Evolutionary conservation across 2,888 invertebrate species (phyloP).

Genomic region (Pachydiplax longipennis): DNA sequence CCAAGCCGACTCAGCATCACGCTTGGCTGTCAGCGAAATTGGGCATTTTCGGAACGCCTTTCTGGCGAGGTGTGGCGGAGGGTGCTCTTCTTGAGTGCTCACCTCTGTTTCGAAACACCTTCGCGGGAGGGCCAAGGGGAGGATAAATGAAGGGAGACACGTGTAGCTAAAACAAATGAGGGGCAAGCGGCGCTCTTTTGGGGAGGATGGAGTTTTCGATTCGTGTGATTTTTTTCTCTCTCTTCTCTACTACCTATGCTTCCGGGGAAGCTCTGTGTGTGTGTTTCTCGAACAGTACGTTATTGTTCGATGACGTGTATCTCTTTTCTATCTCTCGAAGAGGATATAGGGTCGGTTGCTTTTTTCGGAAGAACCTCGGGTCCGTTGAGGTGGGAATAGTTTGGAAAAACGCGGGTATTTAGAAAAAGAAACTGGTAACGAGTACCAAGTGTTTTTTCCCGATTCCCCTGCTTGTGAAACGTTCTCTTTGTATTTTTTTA

Average conservation of each 20-base stretch:
- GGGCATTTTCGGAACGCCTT: conserved; percentile 20
- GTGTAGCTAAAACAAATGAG: conserved; percentile 25
- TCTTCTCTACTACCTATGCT: not conserved
- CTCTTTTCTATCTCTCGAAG: not conserved
- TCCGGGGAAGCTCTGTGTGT: not conserved
- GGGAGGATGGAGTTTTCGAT: not conserved
- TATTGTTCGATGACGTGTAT: not conserved
- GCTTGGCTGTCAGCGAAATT: conserved; percentile 39
- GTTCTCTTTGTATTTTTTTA: no score
- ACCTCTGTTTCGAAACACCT: not conserved
- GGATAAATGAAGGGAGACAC: conserved; percentile 23
- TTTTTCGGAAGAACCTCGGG: not conserved
- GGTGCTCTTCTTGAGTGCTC: not conserved
- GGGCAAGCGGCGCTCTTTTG: not conserved
- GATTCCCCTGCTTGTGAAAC: not conserved
- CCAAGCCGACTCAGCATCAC: conserved; percentile 20
- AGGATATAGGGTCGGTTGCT: not conserved
- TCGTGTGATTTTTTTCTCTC: not conserved
- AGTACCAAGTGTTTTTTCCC: not conserved
- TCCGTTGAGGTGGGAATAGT: not conserved
- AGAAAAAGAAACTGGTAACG: not conserved
- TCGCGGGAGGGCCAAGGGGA: not conserved
- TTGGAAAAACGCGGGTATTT: not conserved
- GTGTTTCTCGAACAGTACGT: not conserved
- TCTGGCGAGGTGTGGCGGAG: not conserved